Conservation (phyloP, 2,888 invertebrate genomes). For the Leptarthrus brevirostris region DNA sequence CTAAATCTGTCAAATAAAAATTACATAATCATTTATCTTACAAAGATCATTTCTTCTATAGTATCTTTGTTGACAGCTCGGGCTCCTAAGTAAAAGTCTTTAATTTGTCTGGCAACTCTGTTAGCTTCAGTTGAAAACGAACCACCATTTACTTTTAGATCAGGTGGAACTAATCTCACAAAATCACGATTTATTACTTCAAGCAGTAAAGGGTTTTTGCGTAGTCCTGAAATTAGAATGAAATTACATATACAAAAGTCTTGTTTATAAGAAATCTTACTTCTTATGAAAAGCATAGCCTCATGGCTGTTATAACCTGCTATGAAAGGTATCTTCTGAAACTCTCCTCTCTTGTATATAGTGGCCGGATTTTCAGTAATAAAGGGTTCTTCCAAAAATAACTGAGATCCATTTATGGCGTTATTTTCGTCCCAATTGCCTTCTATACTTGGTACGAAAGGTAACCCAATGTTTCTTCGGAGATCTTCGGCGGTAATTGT, state of each 20-base stretch:
- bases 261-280: conserved; percentile 61
- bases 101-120: conserved; percentile 68
- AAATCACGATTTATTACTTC: conserved; percentile 71
- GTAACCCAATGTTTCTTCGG: conserved; percentile 72
- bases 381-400: conserved; percentile 68
- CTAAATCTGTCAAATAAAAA: not conserved
- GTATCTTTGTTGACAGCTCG: conserved; percentile 69
- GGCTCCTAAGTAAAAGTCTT: conserved; percentile 72
- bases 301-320: conserved; percentile 76
- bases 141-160: conserved; percentile 65
- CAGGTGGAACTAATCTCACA: conserved; percentile 71
- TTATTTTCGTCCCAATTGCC: conserved; percentile 65
- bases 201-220: conserved; percentile 71
- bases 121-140: conserved; percentile 61
- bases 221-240: conserved; percentile 72
- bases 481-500: conserved; percentile 70
- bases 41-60: conserved; percentile 72
- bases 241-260: not conserved
- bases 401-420: conserved; percentile 59
- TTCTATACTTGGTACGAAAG: conserved; percentile 71
- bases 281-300: conserved; percentile 73
- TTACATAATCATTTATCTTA: conserved; percentile 59
- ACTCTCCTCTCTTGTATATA: conserved; percentile 65
- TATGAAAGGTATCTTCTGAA: conserved; percentile 71
- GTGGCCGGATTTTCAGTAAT: conserved; percentile 69